Base-by-base conservation (phyloP, 2,888 invertebrate genomes). In the Actias luna region DNA sequence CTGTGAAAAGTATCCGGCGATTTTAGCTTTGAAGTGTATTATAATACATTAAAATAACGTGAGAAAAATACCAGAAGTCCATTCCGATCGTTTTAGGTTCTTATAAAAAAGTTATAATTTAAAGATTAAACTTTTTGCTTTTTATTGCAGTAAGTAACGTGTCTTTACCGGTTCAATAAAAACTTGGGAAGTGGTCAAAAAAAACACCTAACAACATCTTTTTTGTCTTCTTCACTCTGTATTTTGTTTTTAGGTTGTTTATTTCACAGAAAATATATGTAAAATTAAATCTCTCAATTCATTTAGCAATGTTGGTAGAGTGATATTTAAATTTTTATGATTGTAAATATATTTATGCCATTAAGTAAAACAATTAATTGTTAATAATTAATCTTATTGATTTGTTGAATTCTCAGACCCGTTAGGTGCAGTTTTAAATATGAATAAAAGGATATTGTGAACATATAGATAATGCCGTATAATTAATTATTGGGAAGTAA, bases 401-500 rank as follows among this genome's bases (percentile, higher is more conserved):
- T n/a, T n/a, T n/a, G n/a, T n/a, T n/a, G n/a, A n/a, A n/a, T n/a
- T n/a, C n/a, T n/a, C n/a, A n/a, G n/a, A n/a, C n/a, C n/a, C n/a
- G n/a, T n/a, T n/a, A n/a, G n/a, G n/a, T n/a, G n/a, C n/a, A n/a
- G n/a, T n/a, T n/a, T n/a, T n/a, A n/a, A n/a, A n/a, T n/a, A n/a
- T n/a, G n/a, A n/a, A n/a, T n/a, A n/a, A n/a, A n/a, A n/a, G n/a
- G 29, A 55, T 55, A 55, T 29, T 29, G n/a, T 55, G n/a, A 16
- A 55, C n/a, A n/a, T 18, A 4, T 33, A 57, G 7, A 16, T 36
- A 36, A 25, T 36, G 14, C 7, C 25, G 8, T 25, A 8, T 18
- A 36, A 59, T 59, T 22, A 39, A 36, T 35, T n/a, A n/a, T n/a
- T n/a, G n/a, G 22, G 25, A 59, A 36, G 36, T 71, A 70, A 72